Evolutionary conservation across 1,140 invertebrate species (phyloP).

Genomic region (Drosophila lowei): DNA sequence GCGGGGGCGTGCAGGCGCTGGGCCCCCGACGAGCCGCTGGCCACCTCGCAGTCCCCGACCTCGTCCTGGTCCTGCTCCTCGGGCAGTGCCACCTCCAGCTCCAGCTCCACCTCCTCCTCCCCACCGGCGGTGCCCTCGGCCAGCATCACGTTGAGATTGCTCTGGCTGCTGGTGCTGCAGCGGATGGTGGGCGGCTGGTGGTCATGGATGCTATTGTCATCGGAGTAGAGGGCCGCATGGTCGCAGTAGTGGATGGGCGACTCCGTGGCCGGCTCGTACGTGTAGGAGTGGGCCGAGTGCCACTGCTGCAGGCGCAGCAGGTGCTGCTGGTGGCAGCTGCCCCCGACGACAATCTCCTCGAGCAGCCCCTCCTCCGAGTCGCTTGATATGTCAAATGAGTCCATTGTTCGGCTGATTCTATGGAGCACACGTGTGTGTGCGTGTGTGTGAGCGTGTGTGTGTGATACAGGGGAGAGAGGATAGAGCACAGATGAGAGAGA

Average conservation of each 20-base stretch:
- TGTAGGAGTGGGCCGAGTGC: constrained; percentile 52
- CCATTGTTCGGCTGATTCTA: constrained; percentile 82
- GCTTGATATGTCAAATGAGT: constrained; percentile 83
- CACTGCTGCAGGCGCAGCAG: constrained; percentile 65
- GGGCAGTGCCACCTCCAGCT: constrained; percentile 12
- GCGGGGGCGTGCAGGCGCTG: constrained; percentile 56
- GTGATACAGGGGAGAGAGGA: too few relatives aligned
- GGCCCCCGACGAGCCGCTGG: constrained; percentile 53
- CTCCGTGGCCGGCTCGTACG: constrained; percentile 56
- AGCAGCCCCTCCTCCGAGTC: constrained; percentile 81
- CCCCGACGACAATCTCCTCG: constrained; percentile 79
- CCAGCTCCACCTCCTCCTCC: constrained; percentile 13
- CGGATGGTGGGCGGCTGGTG: constrained; percentile 61
- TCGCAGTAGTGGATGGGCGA: constrained; percentile 80
- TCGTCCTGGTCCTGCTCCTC: constrained; percentile 13
- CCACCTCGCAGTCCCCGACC: constrained; percentile 46
- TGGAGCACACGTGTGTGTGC: constrained; percentile 1
- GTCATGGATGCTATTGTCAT: constrained; percentile 68
- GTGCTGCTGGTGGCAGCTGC: constrained; percentile 59
- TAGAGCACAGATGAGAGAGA: constrained; percentile 1
- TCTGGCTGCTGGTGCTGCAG: constrained; percentile 75
- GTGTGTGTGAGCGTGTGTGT: not conserved
- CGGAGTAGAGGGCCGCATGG: constrained; percentile 67
- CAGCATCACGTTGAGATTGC: constrained; percentile 70
- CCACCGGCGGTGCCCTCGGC: constrained; percentile 34